Base-by-base conservation (phyloP, 2,888 invertebrate genomes). In the Andrena minutula region DNA sequence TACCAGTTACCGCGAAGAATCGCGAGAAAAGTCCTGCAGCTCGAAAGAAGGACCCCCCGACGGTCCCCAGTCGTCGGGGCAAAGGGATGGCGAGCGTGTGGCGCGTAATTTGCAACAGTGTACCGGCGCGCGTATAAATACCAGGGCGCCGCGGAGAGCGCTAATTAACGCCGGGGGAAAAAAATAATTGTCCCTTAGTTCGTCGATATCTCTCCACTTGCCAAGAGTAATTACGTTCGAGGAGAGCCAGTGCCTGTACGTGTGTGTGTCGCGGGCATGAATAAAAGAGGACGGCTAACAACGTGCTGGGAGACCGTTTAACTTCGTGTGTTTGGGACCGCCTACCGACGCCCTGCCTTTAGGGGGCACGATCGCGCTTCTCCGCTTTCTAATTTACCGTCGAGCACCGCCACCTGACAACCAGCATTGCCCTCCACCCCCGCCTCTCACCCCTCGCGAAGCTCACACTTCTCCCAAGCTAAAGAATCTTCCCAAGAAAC, bases 171-270 rank as follows among this genome's bases (percentile, higher is more conserved):
- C 58, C 51, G 28, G 58, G 64, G 32, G 60, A 68, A 51, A 79
- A 73, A 82, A 83, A 73, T 83, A 81, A 81, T 81, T 82, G 75
- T 82, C 81, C 68, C 60, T 74, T 32, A 47, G 64, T 51, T 70
- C 74, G 70, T 79, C 79, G 81, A 81, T 81, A 79, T 74, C 73
- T 79, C 73, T 70, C 65, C 56, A 58, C 64, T 70, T 74, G 74
- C 64, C 65, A 75, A 66, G 82, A 80, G 80, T 80, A 82, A 80
- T 82, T 80, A 75, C 65, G 74, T 60, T 78, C 63, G 47, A 8
- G 41, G 47, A 35, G 81, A 23, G 32, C 47, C 32, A 30, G 28
- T 20, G 60, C 64, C 41, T 12, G 41, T 41, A 3, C 3, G 35
- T 10, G 35, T 35, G 41, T 12, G 70, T 69, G 75, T 79, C 77